These are phyloP conservation scores for Netelia inedita DNA, from an alignment of 2,888 invertebrate genomes.

Conservation along the genomic window DNA sequence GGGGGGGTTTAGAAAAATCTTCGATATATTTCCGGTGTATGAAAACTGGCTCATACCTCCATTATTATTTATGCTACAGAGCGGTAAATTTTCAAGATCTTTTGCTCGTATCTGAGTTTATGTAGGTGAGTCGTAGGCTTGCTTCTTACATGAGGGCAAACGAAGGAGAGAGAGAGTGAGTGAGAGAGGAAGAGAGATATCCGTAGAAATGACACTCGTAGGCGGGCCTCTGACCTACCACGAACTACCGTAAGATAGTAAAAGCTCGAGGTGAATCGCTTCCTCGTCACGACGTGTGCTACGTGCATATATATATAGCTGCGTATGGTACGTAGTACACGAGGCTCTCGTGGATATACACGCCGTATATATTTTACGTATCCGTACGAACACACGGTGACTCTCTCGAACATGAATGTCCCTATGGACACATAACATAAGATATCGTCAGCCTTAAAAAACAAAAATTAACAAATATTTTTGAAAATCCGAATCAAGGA, in stretches of 20 bases:
- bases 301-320: constrained; percentile 18
- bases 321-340: neutral
- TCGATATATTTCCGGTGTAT: constrained; percentile 49
- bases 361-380: neutral
- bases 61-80: constrained; percentile 23
- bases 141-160: constrained; percentile 3
- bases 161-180: constrained; percentile 6
- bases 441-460: no score
- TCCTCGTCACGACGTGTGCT: constrained; percentile 66
- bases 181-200: constrained; percentile 4
- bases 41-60: constrained; percentile 52
- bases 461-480: no score
- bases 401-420: no score
- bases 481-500: no score
- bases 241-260: constrained; percentile 69
- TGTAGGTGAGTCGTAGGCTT: constrained; percentile 1
- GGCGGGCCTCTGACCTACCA: constrained; percentile 66
- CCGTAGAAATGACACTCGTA: constrained; percentile 67
- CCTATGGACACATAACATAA: no score
- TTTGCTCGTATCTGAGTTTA: constrained; percentile 29
- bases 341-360: no score
- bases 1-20: constrained; percentile 55
- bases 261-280: constrained; percentile 67
- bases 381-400: neutral
- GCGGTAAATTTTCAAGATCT: constrained; percentile 61